Percentiles rank a stretch among this genome's conserved stretches.
These are phyloP conservation scores for Tenthredo livida DNA, from an alignment of 2,888 invertebrate genomes.

Conservation along the genomic window DNA sequence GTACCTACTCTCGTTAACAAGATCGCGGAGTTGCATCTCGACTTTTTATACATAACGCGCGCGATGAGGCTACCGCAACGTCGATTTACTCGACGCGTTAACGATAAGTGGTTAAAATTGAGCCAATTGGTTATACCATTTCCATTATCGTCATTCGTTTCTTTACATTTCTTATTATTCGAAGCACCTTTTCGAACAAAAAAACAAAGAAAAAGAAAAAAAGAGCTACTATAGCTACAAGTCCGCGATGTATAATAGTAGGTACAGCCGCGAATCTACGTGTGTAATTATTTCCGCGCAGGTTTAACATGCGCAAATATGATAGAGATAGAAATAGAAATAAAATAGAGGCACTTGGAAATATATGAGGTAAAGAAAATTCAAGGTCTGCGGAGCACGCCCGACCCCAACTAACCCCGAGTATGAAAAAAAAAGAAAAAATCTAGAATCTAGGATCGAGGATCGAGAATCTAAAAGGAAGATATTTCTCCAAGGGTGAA, in stretches of 20 bases:
- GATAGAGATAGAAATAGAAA: neutral
- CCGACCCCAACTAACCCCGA: slow-evolving; percentile 71
- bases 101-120: slow-evolving; percentile 29
- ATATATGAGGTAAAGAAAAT: slow-evolving; percentile 21
- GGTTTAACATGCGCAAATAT: neutral
- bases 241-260: neutral
- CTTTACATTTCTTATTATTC: neutral
- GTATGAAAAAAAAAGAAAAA: neutral
- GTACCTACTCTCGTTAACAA: neutral
- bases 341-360: neutral
- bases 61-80: neutral
- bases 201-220: neutral
- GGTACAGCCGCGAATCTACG: neutral
- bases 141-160: neutral
- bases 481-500: neutral
- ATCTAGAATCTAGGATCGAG: slow-evolving; percentile 62
- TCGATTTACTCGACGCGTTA: slow-evolving; percentile 5
- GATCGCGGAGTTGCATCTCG: neutral
- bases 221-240: neutral
- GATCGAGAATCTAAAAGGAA: slow-evolving; percentile 59
- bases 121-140: slow-evolving; percentile 25
- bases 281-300: neutral
- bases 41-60: neutral
- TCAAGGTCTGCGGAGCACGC: slow-evolving; percentile 29
- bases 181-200: neutral